Conservation (phyloP, 2,888 invertebrate genomes). For the Ganaspis brasiliensis region DNA sequence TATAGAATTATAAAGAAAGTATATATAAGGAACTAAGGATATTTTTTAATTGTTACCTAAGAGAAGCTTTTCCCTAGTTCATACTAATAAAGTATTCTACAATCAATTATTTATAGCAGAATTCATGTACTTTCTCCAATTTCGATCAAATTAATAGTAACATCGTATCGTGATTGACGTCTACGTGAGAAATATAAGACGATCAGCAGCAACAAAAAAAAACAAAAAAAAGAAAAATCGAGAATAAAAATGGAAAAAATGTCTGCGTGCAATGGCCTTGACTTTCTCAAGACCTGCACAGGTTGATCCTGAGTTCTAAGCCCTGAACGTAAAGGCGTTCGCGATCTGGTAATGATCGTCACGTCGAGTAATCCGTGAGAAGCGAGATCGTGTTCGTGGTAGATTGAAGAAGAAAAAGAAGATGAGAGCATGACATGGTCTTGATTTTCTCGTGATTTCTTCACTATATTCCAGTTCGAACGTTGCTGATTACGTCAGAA, state of each 20-base stretch:
- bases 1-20: too few relatives aligned
- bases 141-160: constrained; percentile 33
- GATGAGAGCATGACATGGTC: constrained; percentile 45
- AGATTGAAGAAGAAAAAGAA: constrained; percentile 46
- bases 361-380: constrained; percentile 54
- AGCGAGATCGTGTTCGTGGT: constrained; percentile 47
- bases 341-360: constrained; percentile 50
- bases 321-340: constrained; percentile 20
- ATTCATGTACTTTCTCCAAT: constrained; percentile 22
- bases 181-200: neutral
- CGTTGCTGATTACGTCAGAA: constrained; percentile 19
- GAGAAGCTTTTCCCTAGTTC: neutral
- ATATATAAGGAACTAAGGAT: too few relatives aligned
- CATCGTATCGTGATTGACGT: constrained; percentile 14
- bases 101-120: constrained; percentile 16
- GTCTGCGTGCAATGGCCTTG: constrained; percentile 58
- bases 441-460: constrained; percentile 44
- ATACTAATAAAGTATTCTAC: neutral
- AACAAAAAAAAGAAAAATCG: neutral
- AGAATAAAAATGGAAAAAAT: neutral
- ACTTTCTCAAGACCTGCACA: constrained; percentile 62
- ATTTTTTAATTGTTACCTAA: neutral
- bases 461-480: neutral
- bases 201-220: neutral
- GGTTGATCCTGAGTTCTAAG: constrained; percentile 23